phyloP scores from a whole-genome alignment of 2,888 invertebrate genomes.

The Pachliopta kotzebuea region DNA sequence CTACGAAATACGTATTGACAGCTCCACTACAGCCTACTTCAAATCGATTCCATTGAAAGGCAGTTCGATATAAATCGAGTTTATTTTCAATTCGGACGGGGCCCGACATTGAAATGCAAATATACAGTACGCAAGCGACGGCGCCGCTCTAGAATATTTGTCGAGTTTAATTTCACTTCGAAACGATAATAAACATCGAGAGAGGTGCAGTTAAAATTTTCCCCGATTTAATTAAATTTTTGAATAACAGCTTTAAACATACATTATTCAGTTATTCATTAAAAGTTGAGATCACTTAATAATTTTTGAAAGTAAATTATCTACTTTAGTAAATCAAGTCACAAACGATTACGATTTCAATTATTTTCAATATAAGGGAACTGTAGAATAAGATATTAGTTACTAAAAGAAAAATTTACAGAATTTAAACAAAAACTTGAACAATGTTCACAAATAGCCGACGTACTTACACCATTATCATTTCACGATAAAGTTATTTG shows the following conservation, averaged over 20 bases:
- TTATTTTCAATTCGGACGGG: slow-evolving; percentile 39
- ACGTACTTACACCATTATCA: too few relatives aligned
- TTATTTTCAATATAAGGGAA: too few relatives aligned
- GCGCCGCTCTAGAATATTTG: slow-evolving; percentile 40
- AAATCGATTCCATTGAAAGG: slow-evolving; percentile 18
- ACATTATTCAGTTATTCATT: too few relatives aligned
- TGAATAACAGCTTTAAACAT: background rate
- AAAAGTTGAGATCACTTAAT: too few relatives aligned
- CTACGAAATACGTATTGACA: slow-evolving; percentile 3
- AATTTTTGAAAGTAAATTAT: too few relatives aligned
- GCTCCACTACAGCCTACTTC: slow-evolving; percentile 2
- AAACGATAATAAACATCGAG: background rate
- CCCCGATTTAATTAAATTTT: background rate
- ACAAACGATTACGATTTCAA: too few relatives aligned
- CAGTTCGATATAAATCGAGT: slow-evolving; percentile 25
- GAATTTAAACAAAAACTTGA: too few relatives aligned
- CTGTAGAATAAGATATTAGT: too few relatives aligned
- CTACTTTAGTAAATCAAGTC: too few relatives aligned
- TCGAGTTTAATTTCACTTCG: slow-evolving; percentile 24
- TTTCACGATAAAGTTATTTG: too few relatives aligned
- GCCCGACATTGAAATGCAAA: slow-evolving; percentile 46
- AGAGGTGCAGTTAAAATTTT: background rate
- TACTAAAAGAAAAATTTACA: too few relatives aligned
- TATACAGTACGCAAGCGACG: slow-evolving; percentile 35
- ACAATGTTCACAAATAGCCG: too few relatives aligned